A percentile compares a stretch with the other conserved stretches of the same genome.
phyloP scores from a whole-genome alignment of 2,797 vertebrate species.

The Paedocypris micromegethes region DNA sequence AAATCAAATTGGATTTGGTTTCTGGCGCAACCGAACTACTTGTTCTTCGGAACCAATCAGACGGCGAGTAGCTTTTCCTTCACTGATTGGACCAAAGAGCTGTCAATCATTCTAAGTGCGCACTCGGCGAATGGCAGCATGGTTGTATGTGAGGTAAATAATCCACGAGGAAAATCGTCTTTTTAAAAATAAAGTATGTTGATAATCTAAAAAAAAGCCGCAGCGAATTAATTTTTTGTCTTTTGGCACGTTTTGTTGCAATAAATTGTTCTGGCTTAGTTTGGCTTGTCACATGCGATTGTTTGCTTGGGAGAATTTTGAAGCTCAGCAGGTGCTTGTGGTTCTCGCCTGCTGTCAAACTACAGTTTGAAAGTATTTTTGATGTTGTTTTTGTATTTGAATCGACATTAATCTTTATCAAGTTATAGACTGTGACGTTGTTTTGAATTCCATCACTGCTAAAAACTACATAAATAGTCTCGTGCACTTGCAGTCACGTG shows the following conservation, averaged over 20 bases:
- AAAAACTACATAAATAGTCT: conserved; percentile 1
- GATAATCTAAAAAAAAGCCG: too few species aligned
- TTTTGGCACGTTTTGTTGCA: too few species aligned
- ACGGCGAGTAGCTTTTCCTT: too few species aligned
- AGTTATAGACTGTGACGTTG: not conserved
- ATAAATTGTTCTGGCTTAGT: too few species aligned
- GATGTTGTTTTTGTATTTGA: not conserved
- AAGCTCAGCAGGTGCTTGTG: conserved; percentile 20
- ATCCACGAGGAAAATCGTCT: conserved; percentile 40
- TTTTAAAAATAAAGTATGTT: conserved; percentile 44
- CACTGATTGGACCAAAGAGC: conserved; percentile 33
- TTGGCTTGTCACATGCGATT: too few species aligned
- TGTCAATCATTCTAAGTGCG: conserved; percentile 33
- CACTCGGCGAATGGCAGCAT: not conserved
- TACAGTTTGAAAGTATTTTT: not conserved
- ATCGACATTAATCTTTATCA: not conserved
- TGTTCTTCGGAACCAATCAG: not conserved
- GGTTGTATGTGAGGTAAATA: conserved; percentile 40
- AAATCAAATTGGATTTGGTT: not conserved
- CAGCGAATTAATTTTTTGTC: too few species aligned
- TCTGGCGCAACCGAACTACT: conserved; percentile 60
- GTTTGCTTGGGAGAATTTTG: conserved; percentile 2
- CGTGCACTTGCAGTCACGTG: not conserved
- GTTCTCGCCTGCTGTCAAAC: not conserved
- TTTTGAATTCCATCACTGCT: not conserved